A percentile compares a stretch with the other conserved stretches of the same genome.
Evolutionary conservation across 1,140 invertebrate species (phyloP).

Genomic region (Drosophila mojavensis): DNA sequence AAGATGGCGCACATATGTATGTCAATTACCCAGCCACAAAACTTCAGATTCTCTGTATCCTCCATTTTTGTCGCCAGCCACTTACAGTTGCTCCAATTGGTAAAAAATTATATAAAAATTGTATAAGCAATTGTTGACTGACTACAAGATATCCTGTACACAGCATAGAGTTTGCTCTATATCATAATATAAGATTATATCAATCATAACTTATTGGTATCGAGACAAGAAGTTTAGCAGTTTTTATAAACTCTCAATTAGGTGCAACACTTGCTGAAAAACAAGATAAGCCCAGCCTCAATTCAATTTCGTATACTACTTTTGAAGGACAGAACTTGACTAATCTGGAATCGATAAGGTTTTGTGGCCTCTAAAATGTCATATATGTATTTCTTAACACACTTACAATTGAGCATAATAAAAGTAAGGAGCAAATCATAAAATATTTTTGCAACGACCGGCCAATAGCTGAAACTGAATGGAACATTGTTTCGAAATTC

Average conservation of each 20-base stretch:
- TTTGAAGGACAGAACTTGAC: too few relatives aligned
- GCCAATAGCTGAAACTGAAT: slow-evolving; percentile 19
- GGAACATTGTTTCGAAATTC: slow-evolving; percentile 33
- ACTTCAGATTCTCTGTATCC: slow-evolving; percentile 27
- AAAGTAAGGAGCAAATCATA: slow-evolving; percentile 29
- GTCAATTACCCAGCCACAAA: slow-evolving; percentile 50
- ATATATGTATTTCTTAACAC: too few relatives aligned
- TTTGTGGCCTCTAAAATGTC: too few relatives aligned
- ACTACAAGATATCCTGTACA: neutral
- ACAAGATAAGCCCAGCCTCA: too few relatives aligned
- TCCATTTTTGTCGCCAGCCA: slow-evolving; percentile 25
- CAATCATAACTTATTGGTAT: too few relatives aligned
- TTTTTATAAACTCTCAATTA: too few relatives aligned
- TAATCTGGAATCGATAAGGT: too few relatives aligned
- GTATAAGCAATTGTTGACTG: neutral
- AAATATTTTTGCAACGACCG: slow-evolving; percentile 2
- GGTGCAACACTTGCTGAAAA: too few relatives aligned
- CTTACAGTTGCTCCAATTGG: slow-evolving; percentile 56
- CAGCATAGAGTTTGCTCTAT: too few relatives aligned
- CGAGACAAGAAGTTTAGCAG: too few relatives aligned
- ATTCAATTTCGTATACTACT: too few relatives aligned
- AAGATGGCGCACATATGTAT: slow-evolving; percentile 26
- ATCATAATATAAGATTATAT: too few relatives aligned
- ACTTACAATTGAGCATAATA: slow-evolving; percentile 6
- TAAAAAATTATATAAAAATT: slow-evolving; percentile 51